Base-by-base conservation (phyloP, 2,888 invertebrate species). In the Anthophora plumipes region DNA sequence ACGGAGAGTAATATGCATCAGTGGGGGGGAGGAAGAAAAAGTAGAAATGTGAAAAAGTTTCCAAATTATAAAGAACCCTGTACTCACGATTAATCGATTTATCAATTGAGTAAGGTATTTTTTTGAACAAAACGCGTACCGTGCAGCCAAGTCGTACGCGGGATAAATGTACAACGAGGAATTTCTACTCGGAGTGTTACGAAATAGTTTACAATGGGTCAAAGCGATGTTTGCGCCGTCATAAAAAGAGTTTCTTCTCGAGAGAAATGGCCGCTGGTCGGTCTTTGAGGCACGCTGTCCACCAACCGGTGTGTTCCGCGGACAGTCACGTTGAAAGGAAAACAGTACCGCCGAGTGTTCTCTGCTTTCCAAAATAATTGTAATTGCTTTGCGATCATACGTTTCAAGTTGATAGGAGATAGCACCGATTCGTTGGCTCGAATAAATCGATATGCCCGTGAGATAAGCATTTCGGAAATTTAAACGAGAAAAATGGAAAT, bases 181-280 rank as follows among this genome's bases (percentile, higher is more conserved):
- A 31, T 39, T 1, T 41, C 22, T n/a, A 0, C 20, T 4, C 22
- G 14, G 55, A 41, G 66, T 4, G 54, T n/a, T 67, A 55, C 41
- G 52, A 68, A 75, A 55, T 63, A 64, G 64, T 78, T 75, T 67
- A 61, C 46, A 57, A 37, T 25, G 57, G 64, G 64, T 22, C 64
- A 25, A 6, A 60, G 41, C 46, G 41, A 22, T 25, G 69, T 41
- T 59, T 46, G 55, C 50, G 43, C 52, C 57, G 17, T 25, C 69
- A 64, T 79, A 64, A 76, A 78, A 59, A 69, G 64, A 52, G 52
- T 46, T 78, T 70, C 69, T 14, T n/a, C 57, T 14, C 14, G 37
- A 17, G 59, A 25, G 52, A 57, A 75, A 63, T 60, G 37, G 48
- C 57, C 54, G 64, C 31, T 22, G 50, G 52, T 31, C 46, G 43